A percentile compares a stretch with the other conserved stretches of the same genome.
Evolutionary conservation across 2,113 vertebrate species (phyloP).

Genomic region (Aegypius monachus): DNA sequence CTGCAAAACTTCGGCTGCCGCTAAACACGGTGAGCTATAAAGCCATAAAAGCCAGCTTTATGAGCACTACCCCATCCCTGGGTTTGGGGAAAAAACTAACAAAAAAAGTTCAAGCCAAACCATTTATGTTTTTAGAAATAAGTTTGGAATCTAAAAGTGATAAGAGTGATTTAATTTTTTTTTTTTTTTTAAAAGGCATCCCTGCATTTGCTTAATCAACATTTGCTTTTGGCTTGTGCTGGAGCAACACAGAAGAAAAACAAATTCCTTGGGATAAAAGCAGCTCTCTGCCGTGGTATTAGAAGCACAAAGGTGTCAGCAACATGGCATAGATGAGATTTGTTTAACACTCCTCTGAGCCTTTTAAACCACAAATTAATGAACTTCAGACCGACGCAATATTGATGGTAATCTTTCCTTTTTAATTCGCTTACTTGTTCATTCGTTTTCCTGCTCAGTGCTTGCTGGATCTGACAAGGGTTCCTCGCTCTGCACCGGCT

Average conservation of each 20-base stretch:
- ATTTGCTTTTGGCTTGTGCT: not conserved
- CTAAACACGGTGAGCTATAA: not conserved
- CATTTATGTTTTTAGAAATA: not conserved
- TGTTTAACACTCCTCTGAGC: not conserved
- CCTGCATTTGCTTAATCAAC: rapidly evolving
- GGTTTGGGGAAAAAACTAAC: not conserved
- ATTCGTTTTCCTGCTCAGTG: not conserved
- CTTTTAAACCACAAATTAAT: not conserved
- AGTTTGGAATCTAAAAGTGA: not conserved
- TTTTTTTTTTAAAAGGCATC: not conserved
- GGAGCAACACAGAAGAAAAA: not conserved
- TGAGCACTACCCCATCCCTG: not conserved
- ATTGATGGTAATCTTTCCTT: not conserved
- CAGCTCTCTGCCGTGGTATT: not conserved
- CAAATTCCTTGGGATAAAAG: not conserved
- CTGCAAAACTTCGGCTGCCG: not conserved
- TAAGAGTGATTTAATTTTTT: not conserved
- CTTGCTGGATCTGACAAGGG: not conserved
- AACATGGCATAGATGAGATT: not conserved
- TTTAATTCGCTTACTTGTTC: not conserved
- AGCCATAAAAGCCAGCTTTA: not conserved
- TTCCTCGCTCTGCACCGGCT: not conserved
- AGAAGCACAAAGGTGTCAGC: not conserved
- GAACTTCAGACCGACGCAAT: not conserved
- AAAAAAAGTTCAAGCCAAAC: not conserved